Evolutionary conservation across 2,113 vertebrate species (phyloP).

Genomic region (Nerophis lumbriciformis): DNA sequence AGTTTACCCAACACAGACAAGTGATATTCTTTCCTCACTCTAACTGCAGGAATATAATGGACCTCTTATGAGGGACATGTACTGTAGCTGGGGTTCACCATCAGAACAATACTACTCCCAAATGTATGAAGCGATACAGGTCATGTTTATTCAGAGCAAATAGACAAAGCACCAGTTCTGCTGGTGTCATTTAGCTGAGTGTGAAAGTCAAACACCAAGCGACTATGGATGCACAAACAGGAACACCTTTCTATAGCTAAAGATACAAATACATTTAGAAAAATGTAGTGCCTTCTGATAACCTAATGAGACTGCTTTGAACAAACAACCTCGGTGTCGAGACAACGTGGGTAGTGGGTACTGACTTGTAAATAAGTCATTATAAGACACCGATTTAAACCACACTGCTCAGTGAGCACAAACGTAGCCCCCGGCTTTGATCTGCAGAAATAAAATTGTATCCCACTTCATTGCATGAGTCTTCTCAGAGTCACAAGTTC

Average conservation of each 20-base stretch:
- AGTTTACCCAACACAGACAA: neutral
- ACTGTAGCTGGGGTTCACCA: constrained; percentile 24
- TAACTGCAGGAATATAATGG: constrained; percentile 7
- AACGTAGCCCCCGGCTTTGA: constrained; percentile 1
- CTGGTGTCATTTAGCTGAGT: neutral
- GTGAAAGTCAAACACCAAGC: neutral
- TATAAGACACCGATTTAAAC: neutral
- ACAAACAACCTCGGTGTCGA: neutral
- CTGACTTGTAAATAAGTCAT: constrained; percentile 11
- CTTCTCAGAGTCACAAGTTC: constrained; percentile 4
- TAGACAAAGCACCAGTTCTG: neutral
- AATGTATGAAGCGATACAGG: constrained; percentile 1
- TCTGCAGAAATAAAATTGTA: constrained; percentile 12
- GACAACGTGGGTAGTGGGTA: neutral
- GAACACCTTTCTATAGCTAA: neutral
- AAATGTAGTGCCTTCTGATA: neutral
- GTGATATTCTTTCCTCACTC: constrained; percentile 10
- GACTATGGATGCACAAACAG: neutral
- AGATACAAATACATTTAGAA: neutral
- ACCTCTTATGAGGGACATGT: constrained; percentile 7
- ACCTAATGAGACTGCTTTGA: constrained; percentile 4
- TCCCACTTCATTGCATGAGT: constrained; percentile 3
- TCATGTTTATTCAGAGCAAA: constrained; percentile 2
- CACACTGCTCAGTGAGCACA: neutral
- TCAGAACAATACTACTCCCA: neutral